Evolutionary conservation across 2,113 vertebrate species (phyloP), one percentile per base, ranked within the genome.

Genomic region (Hepsetus odoe): DNA sequence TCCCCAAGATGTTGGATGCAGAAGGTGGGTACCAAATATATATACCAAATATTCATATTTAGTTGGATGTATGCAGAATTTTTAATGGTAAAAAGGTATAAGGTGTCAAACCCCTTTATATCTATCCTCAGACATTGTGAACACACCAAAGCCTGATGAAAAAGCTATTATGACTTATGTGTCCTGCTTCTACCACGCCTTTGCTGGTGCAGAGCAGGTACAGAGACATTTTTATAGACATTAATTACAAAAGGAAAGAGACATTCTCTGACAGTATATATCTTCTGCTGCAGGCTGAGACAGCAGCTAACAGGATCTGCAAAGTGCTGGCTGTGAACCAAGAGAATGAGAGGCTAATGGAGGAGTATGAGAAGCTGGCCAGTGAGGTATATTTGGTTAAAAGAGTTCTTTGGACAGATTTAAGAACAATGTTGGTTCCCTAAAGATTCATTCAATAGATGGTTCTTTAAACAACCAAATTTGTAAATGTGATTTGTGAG

Each of bases 111-210:
- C n/a, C n/a, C 13, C 26, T 49, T 49, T 26, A 42, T 46, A n/a
- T 46, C 33, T 46, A 61, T 20, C 64, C 4, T 51, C 83, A 96
- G 95, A 96, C 85, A 96, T 96, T 2, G 95, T 96, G 81, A 96
- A 95, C 91, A 96, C 95, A 13, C 95, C 95, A 30, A 96, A 95
- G 84, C 95, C 95, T 0, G 95, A 96, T 1, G 95, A 96, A 88
- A 96, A 96, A 76, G 95, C 95, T 82, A 93, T 96, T 88, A 96
- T 96, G 95, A 96, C 95, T 77, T 96, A 96, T 0, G 95, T 96
- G 55, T 96, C 95, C 84, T 96, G 95, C 88, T 96, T 96, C 89
- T 96, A 96, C 85, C 95, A 96, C 26, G 95, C 95, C 78, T 96
- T 96, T 0, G 95, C 95, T 0, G 95, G 95, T 0, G 95, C 95